Conservation (phyloP, 2,113 vertebrate genomes). For the Fregetta grallaria region DNA sequence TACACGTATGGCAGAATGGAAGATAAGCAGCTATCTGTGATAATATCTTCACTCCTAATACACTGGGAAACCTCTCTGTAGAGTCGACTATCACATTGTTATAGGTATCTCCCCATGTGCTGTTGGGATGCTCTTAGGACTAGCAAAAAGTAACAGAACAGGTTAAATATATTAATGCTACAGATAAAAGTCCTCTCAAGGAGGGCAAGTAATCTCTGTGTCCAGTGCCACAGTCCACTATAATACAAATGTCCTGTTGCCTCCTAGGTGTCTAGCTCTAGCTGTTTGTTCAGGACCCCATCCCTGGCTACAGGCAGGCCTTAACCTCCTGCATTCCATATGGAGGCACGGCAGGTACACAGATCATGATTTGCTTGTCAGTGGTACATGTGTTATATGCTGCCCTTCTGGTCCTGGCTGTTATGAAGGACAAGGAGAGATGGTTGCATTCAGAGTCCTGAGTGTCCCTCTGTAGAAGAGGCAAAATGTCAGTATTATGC, state of each 20-base stretch:
- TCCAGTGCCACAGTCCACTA: accelerated
- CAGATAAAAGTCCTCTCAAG: too few relatives aligned
- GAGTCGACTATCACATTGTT: accelerated
- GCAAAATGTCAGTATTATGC: background rate
- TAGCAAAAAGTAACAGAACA: background rate
- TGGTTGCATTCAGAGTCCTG: background rate
- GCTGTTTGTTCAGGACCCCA: background rate
- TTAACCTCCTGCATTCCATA: background rate
- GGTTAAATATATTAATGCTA: background rate
- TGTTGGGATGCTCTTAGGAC: background rate
- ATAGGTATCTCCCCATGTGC: accelerated
- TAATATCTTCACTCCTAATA: accelerated
- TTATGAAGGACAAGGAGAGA: accelerated
- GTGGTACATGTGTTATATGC: too few relatives aligned
- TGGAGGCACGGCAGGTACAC: background rate
- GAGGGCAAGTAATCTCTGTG: background rate
- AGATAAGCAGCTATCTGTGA: accelerated
- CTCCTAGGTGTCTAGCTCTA: background rate
- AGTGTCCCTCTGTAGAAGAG: background rate
- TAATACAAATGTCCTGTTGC: background rate
- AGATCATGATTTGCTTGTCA: accelerated
- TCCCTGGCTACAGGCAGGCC: too few relatives aligned
- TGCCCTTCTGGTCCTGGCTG: background rate
- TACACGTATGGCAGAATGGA: accelerated
- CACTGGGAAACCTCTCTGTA: accelerated